Conservation (phyloP, 2,888 invertebrate species). For the Strigamia transsilvanica region DNA sequence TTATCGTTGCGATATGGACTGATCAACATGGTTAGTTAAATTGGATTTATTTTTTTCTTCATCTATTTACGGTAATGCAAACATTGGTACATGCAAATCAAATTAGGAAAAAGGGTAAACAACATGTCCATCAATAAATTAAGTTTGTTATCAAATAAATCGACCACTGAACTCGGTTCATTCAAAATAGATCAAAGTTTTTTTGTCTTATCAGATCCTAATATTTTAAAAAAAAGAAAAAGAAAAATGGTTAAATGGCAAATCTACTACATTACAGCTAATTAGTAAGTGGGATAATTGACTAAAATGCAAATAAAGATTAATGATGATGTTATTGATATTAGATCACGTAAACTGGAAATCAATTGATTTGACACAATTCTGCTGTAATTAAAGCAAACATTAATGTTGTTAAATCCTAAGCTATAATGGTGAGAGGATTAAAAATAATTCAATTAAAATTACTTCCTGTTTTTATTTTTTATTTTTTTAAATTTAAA, state of each 20-base stretch:
- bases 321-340: background rate
- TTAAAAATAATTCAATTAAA: background rate
- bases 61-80: background rate
- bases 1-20: too few species aligned
- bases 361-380: slow-evolving; percentile 12
- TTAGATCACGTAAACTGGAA: background rate
- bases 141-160: background rate
- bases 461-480: background rate
- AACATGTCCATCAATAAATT: background rate
- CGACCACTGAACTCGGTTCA: slow-evolving; percentile 18
- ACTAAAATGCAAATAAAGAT: background rate
- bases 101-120: background rate
- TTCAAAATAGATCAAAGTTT: slow-evolving; percentile 11
- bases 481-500: background rate
- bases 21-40: too few species aligned
- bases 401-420: background rate
- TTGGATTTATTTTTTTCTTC: too few species aligned
- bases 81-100: slow-evolving; percentile 9
- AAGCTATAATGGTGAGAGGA: background rate
- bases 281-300: background rate
- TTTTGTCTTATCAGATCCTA: background rate
- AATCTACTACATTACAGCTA: background rate
- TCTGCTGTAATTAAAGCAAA: background rate
- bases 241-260: background rate
- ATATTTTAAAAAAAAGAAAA: background rate